A percentile compares a stretch with the other conserved stretches of the same genome.
Conservation (phyloP, 2,797 vertebrate species). For the Phrynocephalus vlangalii region DNA sequence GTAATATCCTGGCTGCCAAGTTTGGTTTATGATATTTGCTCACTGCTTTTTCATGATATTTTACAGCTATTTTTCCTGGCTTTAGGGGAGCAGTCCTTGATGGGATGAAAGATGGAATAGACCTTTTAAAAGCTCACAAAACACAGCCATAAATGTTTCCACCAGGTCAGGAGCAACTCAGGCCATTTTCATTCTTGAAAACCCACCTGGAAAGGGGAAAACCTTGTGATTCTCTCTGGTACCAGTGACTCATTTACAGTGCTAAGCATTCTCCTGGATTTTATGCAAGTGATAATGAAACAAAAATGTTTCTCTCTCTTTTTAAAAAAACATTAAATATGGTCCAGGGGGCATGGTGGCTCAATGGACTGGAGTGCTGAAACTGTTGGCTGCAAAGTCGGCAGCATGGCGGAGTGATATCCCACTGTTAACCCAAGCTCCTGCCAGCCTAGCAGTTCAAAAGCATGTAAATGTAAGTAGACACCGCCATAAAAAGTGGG, state of each 20-base stretch:
- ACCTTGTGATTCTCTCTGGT: background rate
- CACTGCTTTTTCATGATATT: background rate
- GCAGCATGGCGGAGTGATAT: too few relatives aligned
- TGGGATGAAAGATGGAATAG: background rate
- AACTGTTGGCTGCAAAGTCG: too few relatives aligned
- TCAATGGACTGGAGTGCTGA: too few relatives aligned
- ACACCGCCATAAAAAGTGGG: too few relatives aligned
- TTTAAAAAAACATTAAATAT: background rate
- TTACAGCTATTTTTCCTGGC: background rate
- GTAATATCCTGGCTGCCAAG: too few relatives aligned
- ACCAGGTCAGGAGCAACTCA: background rate
- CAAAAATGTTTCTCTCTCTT: background rate
- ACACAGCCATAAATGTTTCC: background rate
- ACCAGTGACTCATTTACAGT: background rate
- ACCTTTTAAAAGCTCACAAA: background rate
- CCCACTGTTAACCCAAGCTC: too few relatives aligned
- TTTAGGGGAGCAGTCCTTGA: background rate
- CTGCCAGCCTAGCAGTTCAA: too few relatives aligned
- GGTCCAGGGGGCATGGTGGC: too few relatives aligned
- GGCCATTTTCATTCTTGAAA: background rate
- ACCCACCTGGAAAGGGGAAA: background rate
- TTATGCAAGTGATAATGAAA: background rate
- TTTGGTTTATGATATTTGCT: background rate
- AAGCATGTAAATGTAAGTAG: too few relatives aligned
- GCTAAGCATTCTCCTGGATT: background rate